phyloP scores from a whole-genome alignment of 2,113 vertebrate genomes.

The Hypocryptadius cinnamomeus region DNA sequence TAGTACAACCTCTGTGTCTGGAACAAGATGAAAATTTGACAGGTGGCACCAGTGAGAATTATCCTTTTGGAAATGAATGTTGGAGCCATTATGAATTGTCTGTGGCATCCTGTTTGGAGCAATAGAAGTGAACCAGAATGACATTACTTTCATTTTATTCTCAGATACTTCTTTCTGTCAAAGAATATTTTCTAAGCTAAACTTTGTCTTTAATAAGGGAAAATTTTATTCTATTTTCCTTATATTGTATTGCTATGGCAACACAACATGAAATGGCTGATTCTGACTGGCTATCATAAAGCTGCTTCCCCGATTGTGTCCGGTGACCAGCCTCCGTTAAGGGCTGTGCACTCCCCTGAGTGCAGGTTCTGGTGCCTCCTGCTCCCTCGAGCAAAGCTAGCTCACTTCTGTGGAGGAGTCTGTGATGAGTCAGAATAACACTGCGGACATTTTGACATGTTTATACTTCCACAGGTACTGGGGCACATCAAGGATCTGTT shows the following conservation, averaged over 20 bases:
- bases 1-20: background rate
- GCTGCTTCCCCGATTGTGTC: background rate
- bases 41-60: background rate
- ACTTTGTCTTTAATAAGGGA: background rate
- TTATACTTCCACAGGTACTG: background rate
- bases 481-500: background rate
- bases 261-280: background rate
- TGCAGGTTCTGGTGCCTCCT: background rate
- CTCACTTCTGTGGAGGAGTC: background rate
- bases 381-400: background rate
- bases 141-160: background rate
- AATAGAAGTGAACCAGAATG: background rate
- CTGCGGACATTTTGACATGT: background rate
- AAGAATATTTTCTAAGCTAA: conserved; percentile 4
- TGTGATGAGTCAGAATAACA: background rate
- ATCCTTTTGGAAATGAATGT: background rate
- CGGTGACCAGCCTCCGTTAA: background rate
- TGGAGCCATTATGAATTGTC: background rate
- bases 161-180: background rate
- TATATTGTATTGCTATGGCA: background rate
- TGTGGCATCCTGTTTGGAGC: background rate
- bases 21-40: conserved; percentile 19
- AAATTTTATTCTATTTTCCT: background rate
- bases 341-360: background rate
- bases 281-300: background rate